These are phyloP conservation scores for Zoanthus sociatus DNA, from an alignment of 92 coral and sea anemone species.

Conservation along the genomic window DNA sequence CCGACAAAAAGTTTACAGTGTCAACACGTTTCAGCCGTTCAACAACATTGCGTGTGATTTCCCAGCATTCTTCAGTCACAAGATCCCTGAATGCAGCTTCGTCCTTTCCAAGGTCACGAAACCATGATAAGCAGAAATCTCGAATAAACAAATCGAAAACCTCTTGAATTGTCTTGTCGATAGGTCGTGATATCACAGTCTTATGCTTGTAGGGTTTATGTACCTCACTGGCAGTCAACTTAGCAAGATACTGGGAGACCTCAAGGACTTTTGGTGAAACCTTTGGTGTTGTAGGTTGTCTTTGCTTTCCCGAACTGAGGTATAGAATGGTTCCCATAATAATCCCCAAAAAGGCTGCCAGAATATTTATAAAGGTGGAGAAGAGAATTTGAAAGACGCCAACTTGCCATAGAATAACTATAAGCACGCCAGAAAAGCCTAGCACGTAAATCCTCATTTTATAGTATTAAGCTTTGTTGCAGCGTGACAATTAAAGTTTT, in stretches of 20 bases:
- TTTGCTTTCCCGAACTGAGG: conserved; percentile 84
- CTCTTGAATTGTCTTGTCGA: conserved; percentile 94
- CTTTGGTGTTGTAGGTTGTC: conserved; percentile 79
- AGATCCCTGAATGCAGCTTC: conserved; percentile 92
- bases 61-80: conserved; percentile 95
- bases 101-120: conserved; percentile 89
- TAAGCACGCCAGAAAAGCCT: conserved; percentile 44
- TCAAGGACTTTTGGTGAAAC: conserved; percentile 66
- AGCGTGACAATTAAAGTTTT: background rate
- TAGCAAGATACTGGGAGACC: conserved; percentile 80
- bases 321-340: conserved; percentile 78
- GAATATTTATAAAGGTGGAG: conserved; percentile 61
- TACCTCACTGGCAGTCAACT: conserved; percentile 67
- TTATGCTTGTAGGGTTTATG: conserved; percentile 87
- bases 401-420: conserved; percentile 77
- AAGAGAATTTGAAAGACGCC: conserved; percentile 83
- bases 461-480: background rate
- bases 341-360: conserved; percentile 82
- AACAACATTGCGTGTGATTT: conserved; percentile 74
- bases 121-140: conserved; percentile 98
- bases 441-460: conserved; percentile 68
- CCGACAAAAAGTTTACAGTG: conserved; percentile 92
- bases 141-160: conserved; percentile 93
- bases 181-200: conserved; percentile 84
- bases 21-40: conserved; percentile 82